Evolutionary conservation across 2,888 invertebrate genomes (phyloP), one percentile per base, ranked within the genome.

Genomic region (Agriotes lineatus): DNA sequence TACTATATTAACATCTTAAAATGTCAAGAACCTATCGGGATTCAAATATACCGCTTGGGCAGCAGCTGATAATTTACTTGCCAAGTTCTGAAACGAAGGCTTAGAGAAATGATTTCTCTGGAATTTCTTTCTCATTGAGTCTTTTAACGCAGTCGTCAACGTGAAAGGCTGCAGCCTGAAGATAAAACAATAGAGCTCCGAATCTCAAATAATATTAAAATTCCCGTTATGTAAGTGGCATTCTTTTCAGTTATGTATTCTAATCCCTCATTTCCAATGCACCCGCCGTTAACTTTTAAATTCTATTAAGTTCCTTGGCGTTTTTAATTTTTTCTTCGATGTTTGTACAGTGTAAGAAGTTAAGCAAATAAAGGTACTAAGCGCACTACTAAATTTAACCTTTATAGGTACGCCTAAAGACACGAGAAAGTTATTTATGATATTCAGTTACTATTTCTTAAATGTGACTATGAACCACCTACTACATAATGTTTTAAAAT

Each of bases 181-280:
- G 57, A 57, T 57, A 57, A 57, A 57, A 57, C 42, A 57, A 57
- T 39, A 57, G 39, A 22, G 14, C 42, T 20, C 14, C n/a, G 14
- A 22, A 56, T 56, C 42, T 42, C 22, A 57, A 57, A 57, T 57
- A 20, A 42, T 57, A 48, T 57, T 57, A 57, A 57, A 57, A 57
- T 22, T 22, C 22, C n/a, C 22, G 48, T 48, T 48, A 22, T 48
- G 20, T n/a, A 48, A 22, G 10, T 20, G 22, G 25, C 22, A 48
- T 20, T 48, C 48, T 25, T 25, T 48, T 12, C 48, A 48, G 25
- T 20, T 25, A 22, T 48, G 48, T 48, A 48, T 48, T 48, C 48
- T 20, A 48, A 48, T 22, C 12, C 25, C 48, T 25, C 48, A 48
- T 48, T 48, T 48, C 12, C 22, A 12, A 45, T 48, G 48, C 22